Conservation (phyloP, 2,888 invertebrate genomes). For the Drosophila putrida region DNA sequence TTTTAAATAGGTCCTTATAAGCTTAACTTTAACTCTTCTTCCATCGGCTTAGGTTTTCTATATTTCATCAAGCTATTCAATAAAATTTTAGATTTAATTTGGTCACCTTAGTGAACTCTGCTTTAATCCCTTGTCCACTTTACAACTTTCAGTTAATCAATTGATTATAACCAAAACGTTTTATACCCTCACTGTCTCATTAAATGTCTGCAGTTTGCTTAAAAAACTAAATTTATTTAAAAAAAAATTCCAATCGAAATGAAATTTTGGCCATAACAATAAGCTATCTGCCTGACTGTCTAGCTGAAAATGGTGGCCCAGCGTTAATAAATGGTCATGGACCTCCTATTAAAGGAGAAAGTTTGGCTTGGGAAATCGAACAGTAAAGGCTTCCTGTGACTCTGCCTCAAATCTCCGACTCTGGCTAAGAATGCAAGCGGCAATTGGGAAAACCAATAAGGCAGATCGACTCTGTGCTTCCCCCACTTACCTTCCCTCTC, state of each 20-base stretch:
- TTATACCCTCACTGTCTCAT: conserved; percentile 15
- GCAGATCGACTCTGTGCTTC: conserved; percentile 28
- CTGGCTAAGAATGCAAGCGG: conserved; percentile 33
- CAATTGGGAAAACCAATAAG: conserved; percentile 53
- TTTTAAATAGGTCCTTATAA: neutral
- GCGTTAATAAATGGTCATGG: conserved; percentile 54
- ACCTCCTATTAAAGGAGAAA: conserved; percentile 64
- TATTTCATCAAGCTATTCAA: neutral
- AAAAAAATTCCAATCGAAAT: conserved; percentile 33
- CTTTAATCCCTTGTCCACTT: neutral
- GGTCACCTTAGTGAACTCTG: neutral
- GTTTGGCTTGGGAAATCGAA: conserved; percentile 43
- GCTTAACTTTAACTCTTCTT: neutral
- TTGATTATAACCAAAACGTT: conserved; percentile 1
- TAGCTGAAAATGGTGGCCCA: conserved; percentile 25
- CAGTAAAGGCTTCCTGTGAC: conserved; percentile 36
- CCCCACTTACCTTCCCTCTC: neutral
- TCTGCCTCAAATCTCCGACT: conserved; percentile 5
- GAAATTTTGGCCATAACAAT: conserved; percentile 32
- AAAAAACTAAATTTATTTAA: neutral
- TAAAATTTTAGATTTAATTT: neutral
- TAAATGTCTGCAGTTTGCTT: conserved; percentile 32
- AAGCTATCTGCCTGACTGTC: conserved; percentile 15
- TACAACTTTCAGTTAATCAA: neutral
- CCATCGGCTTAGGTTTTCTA: neutral